phyloP scores from a whole-genome alignment of 2,113 vertebrate genomes.

The Tragulus kanchil region DNA sequence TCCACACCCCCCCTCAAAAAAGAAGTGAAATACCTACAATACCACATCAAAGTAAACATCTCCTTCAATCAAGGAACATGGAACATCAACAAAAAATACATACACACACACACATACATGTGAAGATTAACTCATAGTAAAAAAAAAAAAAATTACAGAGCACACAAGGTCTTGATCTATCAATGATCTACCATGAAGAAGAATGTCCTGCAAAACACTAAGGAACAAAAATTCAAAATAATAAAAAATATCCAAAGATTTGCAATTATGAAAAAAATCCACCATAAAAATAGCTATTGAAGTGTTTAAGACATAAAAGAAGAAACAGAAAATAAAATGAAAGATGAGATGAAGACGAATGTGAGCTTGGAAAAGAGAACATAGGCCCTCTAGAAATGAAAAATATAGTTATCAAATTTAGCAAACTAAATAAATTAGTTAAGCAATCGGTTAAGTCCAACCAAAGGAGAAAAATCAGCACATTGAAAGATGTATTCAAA shows the following conservation, averaged over 20 bases:
- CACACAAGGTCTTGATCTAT: background rate
- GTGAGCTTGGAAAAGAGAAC: background rate
- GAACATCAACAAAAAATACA: background rate
- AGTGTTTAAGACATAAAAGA: background rate
- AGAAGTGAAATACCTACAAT: background rate
- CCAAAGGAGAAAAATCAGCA: background rate
- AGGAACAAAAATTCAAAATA: background rate
- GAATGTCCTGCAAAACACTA: background rate
- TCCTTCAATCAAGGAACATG: background rate
- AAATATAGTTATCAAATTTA: background rate
- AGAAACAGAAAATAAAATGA: conserved; percentile 26
- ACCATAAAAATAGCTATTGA: background rate
- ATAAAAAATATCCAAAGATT: background rate
- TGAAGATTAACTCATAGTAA: background rate
- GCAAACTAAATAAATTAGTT: background rate
- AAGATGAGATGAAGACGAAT: background rate
- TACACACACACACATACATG: background rate
- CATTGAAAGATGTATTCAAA: background rate
- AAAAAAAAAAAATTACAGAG: background rate
- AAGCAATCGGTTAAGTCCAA: background rate
- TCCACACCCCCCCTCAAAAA: too few species aligned
- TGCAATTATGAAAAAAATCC: background rate
- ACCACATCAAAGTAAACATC: conserved; percentile 15
- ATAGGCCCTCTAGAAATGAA: background rate
- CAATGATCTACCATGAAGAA: background rate